These are phyloP conservation scores for Endotricha flammealis DNA, from an alignment of 2,888 invertebrate genomes.

Conservation along the genomic window DNA sequence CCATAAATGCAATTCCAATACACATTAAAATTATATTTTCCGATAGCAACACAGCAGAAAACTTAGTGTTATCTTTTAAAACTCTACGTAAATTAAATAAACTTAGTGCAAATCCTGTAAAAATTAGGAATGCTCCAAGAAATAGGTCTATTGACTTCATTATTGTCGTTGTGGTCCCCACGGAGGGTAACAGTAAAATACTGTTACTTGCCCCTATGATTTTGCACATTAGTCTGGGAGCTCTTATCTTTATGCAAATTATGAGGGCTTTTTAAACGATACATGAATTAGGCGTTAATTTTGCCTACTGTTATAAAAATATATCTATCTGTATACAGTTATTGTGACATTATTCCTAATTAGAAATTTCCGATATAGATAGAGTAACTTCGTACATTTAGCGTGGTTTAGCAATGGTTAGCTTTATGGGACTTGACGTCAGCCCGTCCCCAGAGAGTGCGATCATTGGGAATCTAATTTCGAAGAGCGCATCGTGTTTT, in stretches of 20 bases:
- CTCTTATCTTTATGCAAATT: constrained; percentile 51
- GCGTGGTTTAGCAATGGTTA: no score
- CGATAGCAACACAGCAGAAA: constrained; percentile 52
- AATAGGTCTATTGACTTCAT: constrained; percentile 48
- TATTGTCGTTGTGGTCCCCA: constrained; percentile 37
- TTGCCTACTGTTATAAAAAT: not conserved
- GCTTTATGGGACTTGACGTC: no score
- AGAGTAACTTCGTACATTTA: no score
- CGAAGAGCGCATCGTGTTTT: no score
- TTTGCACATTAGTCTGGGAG: constrained; percentile 26
- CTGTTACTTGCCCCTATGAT: constrained; percentile 44
- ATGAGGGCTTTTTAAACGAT: constrained; percentile 50
- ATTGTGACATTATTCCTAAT: no score
- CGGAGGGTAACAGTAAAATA: constrained; percentile 22
- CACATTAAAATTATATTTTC: constrained; percentile 61
- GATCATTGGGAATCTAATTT: no score
- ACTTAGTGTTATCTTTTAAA: constrained; percentile 35
- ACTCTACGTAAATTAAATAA: constrained; percentile 55
- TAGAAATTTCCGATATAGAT: no score
- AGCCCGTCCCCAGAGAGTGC: no score
- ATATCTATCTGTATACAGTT: no score
- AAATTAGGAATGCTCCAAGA: constrained; percentile 53
- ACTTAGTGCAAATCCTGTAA: constrained; percentile 54
- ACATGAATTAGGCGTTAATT: constrained; percentile 4
- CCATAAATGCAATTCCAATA: constrained; percentile 57